Evolutionary conservation across 2,797 vertebrate genomes (phyloP).

Genomic region (Erpetoichthys calabaricus): DNA sequence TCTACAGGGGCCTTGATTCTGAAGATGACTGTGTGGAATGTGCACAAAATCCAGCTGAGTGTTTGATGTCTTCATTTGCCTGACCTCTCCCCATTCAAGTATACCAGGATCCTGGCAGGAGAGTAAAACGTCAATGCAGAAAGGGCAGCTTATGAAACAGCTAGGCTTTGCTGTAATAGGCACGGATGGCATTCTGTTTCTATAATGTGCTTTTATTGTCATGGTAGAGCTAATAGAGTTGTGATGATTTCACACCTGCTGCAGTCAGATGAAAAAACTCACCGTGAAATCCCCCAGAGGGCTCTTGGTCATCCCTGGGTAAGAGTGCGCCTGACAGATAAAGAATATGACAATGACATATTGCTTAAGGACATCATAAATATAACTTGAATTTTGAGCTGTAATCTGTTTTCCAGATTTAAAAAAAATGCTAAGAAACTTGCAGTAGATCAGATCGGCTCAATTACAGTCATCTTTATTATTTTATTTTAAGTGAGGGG

Average conservation of each 20-base stretch:
- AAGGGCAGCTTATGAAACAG: slow-evolving; percentile 30
- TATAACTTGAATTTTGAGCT: slow-evolving; percentile 49
- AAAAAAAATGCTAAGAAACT: slow-evolving; percentile 22
- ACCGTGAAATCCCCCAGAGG: slow-evolving; percentile 48
- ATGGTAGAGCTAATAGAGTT: slow-evolving; percentile 56
- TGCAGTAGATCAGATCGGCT: background rate
- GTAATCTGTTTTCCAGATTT: slow-evolving; percentile 21
- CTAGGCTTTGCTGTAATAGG: slow-evolving; percentile 42
- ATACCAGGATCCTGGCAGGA: slow-evolving; percentile 28
- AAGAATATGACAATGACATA: slow-evolving; percentile 57
- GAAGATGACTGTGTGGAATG: slow-evolving; percentile 42
- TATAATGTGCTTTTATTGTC: slow-evolving; percentile 57
- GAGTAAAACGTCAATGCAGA: slow-evolving; percentile 24
- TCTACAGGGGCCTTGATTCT: slow-evolving; percentile 38
- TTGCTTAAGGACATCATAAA: slow-evolving; percentile 41
- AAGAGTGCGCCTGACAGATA: slow-evolving; percentile 54
- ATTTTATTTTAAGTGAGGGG: slow-evolving; percentile 9
- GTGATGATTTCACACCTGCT: slow-evolving; percentile 56
- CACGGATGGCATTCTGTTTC: slow-evolving; percentile 37
- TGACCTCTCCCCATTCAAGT: slow-evolving; percentile 29
- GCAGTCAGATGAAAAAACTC: slow-evolving; percentile 27
- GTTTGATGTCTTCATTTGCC: slow-evolving; percentile 60
- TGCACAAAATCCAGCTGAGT: slow-evolving; percentile 41
- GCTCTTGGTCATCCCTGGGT: slow-evolving; percentile 42
- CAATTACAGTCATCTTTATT: slow-evolving; percentile 17